Evolutionary conservation across 2,888 invertebrate genomes (phyloP).

Genomic region (Conus canariensis): DNA sequence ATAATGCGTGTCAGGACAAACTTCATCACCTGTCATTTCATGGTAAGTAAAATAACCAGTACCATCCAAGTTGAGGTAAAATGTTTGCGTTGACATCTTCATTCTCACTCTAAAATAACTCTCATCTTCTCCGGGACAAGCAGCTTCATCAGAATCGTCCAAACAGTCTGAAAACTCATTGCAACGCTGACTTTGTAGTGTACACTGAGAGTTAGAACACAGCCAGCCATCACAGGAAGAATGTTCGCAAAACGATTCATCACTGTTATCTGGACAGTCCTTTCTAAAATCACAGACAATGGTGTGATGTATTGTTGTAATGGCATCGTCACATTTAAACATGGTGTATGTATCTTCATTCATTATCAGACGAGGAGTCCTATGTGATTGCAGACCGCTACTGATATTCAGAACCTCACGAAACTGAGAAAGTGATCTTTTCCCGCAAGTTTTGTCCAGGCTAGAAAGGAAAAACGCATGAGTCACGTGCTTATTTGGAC

Average conservation of each 20-base stretch:
- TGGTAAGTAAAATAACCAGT: too few relatives aligned
- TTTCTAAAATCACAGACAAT: neutral
- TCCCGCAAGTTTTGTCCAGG: neutral
- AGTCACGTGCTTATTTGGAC: neutral
- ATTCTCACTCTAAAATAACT: too few relatives aligned
- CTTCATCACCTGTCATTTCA: too few relatives aligned
- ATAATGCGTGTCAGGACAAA: conserved; percentile 32
- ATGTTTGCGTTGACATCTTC: too few relatives aligned
- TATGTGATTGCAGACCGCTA: neutral
- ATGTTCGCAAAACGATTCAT: neutral
- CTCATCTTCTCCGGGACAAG: neutral
- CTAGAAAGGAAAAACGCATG: neutral
- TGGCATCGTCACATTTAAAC: neutral
- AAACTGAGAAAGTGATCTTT: neutral
- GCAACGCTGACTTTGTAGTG: conserved; percentile 15
- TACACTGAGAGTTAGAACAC: conserved; percentile 41
- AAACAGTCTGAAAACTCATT: conserved; percentile 43
- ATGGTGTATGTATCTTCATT: neutral
- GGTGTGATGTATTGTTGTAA: neutral
- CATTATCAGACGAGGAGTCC: neutral
- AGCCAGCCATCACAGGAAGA: conserved; percentile 34
- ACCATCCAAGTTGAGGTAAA: too few relatives aligned
- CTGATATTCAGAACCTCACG: neutral
- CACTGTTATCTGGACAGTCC: neutral
- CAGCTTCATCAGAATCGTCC: conserved; percentile 39